Evolutionary conservation across 2,888 invertebrate genomes (phyloP).

Genomic region (Margaritifera margaritifera): DNA sequence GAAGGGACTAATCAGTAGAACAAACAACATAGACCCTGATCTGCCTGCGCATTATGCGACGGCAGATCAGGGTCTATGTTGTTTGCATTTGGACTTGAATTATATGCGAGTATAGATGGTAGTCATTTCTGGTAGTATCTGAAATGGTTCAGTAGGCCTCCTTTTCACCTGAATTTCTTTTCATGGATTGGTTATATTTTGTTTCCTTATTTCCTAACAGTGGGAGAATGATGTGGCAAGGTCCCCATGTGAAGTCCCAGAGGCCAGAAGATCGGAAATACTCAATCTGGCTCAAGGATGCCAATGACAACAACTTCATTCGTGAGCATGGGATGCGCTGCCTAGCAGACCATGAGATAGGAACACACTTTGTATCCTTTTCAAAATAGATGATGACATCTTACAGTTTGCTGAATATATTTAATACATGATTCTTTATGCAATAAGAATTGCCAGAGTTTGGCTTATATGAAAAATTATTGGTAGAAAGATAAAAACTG

Average conservation of each 20-base stretch:
- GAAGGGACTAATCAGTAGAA: no score
- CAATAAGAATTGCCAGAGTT: no score
- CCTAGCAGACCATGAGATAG: slow-evolving; percentile 71
- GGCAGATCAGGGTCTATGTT: no score
- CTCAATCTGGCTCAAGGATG: slow-evolving; percentile 66
- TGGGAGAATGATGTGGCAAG: slow-evolving; percentile 70
- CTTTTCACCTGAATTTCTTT: not conserved
- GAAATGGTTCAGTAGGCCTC: not conserved
- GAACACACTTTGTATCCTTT: slow-evolving; percentile 72
- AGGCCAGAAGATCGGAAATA: slow-evolving; percentile 66
- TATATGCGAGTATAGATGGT: no score
- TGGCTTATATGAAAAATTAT: no score
- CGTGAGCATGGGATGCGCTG: slow-evolving; percentile 66
- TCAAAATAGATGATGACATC: not conserved
- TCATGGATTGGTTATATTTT: not conserved
- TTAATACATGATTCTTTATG: no score
- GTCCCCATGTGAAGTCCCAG: slow-evolving; percentile 61
- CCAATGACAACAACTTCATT: slow-evolving; percentile 65
- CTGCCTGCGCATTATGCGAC: no score
- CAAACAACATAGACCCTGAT: no score
- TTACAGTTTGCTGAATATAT: no score
- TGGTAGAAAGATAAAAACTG: no score
- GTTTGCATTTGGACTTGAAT: no score
- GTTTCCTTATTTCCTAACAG: slow-evolving; percentile 40
- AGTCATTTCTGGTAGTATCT: not conserved